Conservation (phyloP, 2,113 vertebrate genomes). For the Formicarius rufipectus region DNA sequence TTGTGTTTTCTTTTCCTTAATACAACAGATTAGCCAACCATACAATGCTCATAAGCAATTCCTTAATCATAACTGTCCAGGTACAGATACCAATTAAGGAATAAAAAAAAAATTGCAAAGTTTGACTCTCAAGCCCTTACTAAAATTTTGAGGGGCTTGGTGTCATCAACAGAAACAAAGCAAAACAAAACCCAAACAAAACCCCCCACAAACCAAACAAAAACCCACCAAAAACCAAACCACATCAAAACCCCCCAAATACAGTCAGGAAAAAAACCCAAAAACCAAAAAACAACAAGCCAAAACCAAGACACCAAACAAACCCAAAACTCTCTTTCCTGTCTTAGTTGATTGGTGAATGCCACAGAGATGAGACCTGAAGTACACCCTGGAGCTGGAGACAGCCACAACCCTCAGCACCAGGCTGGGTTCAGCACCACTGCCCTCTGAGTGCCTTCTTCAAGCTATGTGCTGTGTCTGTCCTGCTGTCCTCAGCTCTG, state of each 20-base stretch:
- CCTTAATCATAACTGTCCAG: neutral
- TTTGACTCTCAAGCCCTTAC: neutral
- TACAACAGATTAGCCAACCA: neutral
- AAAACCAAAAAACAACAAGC: neutral
- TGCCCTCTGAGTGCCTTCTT: neutral
- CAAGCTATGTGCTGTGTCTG: rapidly evolving
- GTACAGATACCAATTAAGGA: neutral
- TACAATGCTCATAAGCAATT: neutral
- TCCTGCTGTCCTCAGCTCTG: neutral
- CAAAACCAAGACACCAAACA: neutral
- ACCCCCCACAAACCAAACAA: neutral
- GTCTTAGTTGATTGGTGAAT: neutral
- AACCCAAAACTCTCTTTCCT: neutral
- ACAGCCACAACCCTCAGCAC: neutral
- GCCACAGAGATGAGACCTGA: neutral
- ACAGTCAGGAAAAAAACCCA: neutral
- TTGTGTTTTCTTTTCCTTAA: neutral
- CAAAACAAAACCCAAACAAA: neutral
- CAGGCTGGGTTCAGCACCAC: neutral
- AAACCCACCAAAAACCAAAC: neutral
- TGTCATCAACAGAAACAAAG: neutral
- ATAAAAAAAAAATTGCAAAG: neutral
- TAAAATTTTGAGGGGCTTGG: neutral
- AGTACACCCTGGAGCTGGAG: neutral
- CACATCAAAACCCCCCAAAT: neutral